Evolutionary conservation across 1,140 invertebrate species (phyloP), one percentile per base, ranked within the genome.

Genomic region (Drosophila albomicans): DNA sequence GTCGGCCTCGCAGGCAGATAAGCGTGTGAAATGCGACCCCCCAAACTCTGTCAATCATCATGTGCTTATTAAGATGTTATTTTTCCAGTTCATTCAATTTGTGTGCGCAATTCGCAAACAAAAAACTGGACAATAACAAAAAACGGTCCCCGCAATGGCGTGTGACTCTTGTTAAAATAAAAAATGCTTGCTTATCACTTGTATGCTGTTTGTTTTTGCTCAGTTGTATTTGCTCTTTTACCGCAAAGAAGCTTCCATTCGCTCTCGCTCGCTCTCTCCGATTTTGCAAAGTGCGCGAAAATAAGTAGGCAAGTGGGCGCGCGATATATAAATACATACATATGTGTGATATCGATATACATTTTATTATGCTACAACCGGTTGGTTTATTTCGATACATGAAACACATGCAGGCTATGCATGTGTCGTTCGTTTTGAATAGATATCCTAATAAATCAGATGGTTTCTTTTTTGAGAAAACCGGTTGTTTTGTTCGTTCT

Each of bases 1-100:
- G 8, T 2, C 41, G 38, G 32, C 32, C 46, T 70, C 57, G 69
- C 35, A 15, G 2, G 8, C 25, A 46, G 72, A 75, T 75, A 70
- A 75, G 66, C 72, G 72, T 75, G 72, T 75, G 72, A 75, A 72
- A 75, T 45, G 49, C 43, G 58, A 56, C 66, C 52, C 51, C 67
- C 57, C 15, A 56, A 56, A 69, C 46, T 48, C 48, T 57, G 25
- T 63, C 32, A 43, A 43, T 58, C 35, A 43, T 58, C 25, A 57
- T 43, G 28, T 10, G 49, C 11, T 11, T 58, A 38, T 67, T 58
- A 57, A 57, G 54, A 38, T 41, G 54, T 58, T 48, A 13, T 25
- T 48, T 61, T 32, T 69, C 45, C 32, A 38, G 30, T 63, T 25
- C 15, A 20, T 64, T 72, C 35, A 62, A 68, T 57, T 74, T 68